phyloP scores from a whole-genome alignment of 2,113 vertebrate genomes.

The Aix galericulata region DNA sequence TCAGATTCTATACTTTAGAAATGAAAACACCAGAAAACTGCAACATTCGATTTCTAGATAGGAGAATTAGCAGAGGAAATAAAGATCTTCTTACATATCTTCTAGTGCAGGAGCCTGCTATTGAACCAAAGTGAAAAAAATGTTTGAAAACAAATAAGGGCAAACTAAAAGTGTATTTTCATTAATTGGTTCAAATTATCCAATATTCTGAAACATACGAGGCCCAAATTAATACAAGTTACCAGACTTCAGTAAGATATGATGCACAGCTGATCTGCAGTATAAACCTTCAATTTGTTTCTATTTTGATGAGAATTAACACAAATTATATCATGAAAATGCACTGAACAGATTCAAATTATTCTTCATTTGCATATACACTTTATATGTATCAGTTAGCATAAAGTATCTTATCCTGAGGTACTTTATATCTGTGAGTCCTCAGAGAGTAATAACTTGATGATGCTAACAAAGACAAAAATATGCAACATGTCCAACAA shows the following conservation, averaged over 20 bases:
- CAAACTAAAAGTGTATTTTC: background rate
- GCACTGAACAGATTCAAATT: background rate
- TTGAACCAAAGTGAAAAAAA: background rate
- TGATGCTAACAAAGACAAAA: background rate
- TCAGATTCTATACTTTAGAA: background rate
- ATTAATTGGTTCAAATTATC: background rate
- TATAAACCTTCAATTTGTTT: background rate
- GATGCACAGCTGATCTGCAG: background rate
- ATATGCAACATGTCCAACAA: fast-evolving
- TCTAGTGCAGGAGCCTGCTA: background rate
- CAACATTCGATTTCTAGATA: background rate
- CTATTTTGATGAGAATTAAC: background rate
- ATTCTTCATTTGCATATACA: background rate
- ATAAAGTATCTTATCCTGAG: background rate
- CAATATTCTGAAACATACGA: background rate
- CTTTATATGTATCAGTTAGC: background rate
- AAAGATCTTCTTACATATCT: background rate
- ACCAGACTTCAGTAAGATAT: background rate
- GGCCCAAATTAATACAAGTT: background rate
- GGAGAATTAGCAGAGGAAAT: background rate
- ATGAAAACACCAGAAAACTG: background rate
- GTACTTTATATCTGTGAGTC: background rate
- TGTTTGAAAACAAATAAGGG: background rate
- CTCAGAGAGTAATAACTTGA: background rate
- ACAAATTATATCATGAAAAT: background rate